A percentile compares a stretch with the other conserved stretches of the same genome.
These are phyloP conservation scores for Diabrotica undecimpunctata DNA, from an alignment of 1,140 invertebrate species.

Conservation along the genomic window DNA sequence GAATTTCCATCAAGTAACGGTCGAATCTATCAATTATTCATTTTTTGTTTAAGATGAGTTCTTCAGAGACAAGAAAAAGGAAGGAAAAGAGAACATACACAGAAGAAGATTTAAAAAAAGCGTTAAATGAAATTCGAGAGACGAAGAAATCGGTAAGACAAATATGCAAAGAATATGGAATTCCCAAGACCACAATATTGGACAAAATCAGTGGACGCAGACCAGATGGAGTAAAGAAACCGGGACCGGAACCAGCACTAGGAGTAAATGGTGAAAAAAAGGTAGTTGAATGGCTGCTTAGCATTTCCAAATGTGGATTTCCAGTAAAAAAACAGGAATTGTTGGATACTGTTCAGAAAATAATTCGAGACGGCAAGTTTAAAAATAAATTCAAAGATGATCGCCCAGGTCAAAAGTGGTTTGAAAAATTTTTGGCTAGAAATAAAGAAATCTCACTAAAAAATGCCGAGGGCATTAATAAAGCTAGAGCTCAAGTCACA, in stretches of 20 bases:
- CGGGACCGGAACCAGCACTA: constrained; percentile 30
- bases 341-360: background rate
- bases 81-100: constrained; percentile 14
- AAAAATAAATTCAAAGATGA: constrained; percentile 12
- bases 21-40: too few relatives aligned
- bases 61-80: constrained; percentile 1
- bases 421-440: constrained; percentile 11
- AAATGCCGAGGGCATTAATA: constrained; percentile 18
- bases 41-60: constrained; percentile 4
- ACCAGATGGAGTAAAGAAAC: constrained; percentile 31
- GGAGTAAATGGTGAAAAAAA: constrained; percentile 31
- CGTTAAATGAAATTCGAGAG: constrained; percentile 20
- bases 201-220: constrained; percentile 31
- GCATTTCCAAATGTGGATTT: constrained; percentile 11
- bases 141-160: constrained; percentile 12
- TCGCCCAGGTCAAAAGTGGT: constrained; percentile 18
- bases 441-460: constrained; percentile 10
- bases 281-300: constrained; percentile 27
- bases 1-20: too few relatives aligned
- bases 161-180: constrained; percentile 25
- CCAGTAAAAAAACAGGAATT: constrained; percentile 7
- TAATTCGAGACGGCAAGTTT: background rate
- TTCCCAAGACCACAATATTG: constrained; percentile 32
- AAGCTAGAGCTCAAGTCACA: constrained; percentile 16
- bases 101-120: constrained; percentile 16